Evolutionary conservation across 2,888 invertebrate species (phyloP), one percentile per base, ranked within the genome.

Genomic region (Pristionchus entomophagus): DNA sequence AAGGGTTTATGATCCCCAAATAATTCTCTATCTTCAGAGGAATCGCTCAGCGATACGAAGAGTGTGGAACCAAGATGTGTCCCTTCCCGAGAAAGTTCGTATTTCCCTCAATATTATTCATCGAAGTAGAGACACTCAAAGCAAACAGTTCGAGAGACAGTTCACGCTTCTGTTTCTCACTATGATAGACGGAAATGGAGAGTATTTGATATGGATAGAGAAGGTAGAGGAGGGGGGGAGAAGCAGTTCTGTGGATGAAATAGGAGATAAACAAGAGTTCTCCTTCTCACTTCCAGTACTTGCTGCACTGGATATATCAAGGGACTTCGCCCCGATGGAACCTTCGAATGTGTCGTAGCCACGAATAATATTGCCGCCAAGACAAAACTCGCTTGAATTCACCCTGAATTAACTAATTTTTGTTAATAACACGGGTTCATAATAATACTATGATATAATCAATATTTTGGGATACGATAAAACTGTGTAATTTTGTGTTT

Each of bases 341-440:
- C 65, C 3, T 35, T 65, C 59, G 35, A 32, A 32, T 65, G 65
- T 17, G 35, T 65, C 17, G 10, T n/a, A 0, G 35, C 32, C 14
- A 35, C 65, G 1, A 35, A n/a, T n/a, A n/a, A n/a, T n/a, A n/a
- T 32, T 14, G 14, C 65, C 35, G 65, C 65, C 4, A 65, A 65
- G 65, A 35, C 65, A 12, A 65, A 65, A 65, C 35, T 65, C 17
- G 35, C 65, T 22, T 65, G 59, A 65, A 59, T 59, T 59, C 59
- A 59, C n/a, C 26, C 3, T 29, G 6, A 0, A 19, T 29, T 12
- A 29, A n/a, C 29, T 59, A 29, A 6, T 0, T 59, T 65, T 65
- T 41, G 38, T 69, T 22, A 5, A 22, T 38, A 1, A n/a, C 6
- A 38, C 69, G 69, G 69, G 41, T 69, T n/a, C n/a, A 62, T 17